Evolutionary conservation across 2,797 vertebrate species (phyloP).

Genomic region (Odontamblyopus lacepedii): DNA sequence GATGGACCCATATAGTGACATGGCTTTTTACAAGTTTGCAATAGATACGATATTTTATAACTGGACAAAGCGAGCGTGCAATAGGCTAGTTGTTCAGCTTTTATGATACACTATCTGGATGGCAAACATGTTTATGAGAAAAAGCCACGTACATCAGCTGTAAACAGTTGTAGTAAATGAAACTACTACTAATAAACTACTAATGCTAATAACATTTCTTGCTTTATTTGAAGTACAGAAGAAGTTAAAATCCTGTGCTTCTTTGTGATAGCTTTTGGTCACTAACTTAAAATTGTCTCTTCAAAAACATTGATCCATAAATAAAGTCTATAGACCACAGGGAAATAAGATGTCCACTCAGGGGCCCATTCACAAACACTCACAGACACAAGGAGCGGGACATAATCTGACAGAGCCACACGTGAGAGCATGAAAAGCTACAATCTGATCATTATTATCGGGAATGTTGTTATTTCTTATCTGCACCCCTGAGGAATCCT

Average conservation of each 20-base stretch:
- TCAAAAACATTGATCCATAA: constrained; percentile 4
- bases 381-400: constrained; percentile 16
- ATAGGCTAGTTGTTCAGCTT: no score
- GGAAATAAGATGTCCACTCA: constrained; percentile 30
- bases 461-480: constrained; percentile 54
- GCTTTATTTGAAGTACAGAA: background rate
- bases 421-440: constrained; percentile 22
- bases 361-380: background rate
- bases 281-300: background rate
- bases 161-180: no score
- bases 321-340: constrained; percentile 4
- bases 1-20: no score
- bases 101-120: no score
- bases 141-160: no score
- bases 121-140: no score
- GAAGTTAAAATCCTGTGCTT: background rate
- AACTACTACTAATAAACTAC: no score
- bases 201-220: background rate
- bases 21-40: no score
- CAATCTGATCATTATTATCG: constrained; percentile 45
- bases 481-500: constrained; percentile 41
- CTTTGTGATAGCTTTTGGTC: background rate
- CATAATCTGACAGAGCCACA: constrained; percentile 21
- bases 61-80: no score
- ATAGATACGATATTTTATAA: no score